A percentile compares a stretch with the other conserved stretches of the same genome.
phyloP scores from a whole-genome alignment of 2,797 vertebrate species.

The Perodicticus potto region DNA sequence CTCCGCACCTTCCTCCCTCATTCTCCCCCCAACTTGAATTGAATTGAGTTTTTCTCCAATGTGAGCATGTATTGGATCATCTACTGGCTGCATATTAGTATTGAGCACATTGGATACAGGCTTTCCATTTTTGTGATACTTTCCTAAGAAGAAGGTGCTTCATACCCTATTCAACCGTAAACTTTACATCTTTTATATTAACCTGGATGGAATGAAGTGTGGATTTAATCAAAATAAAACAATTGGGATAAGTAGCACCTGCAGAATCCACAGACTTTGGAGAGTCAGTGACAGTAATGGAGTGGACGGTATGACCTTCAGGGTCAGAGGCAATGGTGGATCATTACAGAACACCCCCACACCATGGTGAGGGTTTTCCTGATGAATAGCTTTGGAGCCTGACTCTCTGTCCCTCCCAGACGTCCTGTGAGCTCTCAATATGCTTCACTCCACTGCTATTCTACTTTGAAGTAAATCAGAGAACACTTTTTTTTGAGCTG shows the following conservation, averaged over 20 bases:
- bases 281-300: neutral
- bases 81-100: too few relatives aligned
- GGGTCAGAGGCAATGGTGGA: rapidly evolving
- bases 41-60: too few relatives aligned
- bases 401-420: neutral
- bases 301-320: neutral
- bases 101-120: too few relatives aligned
- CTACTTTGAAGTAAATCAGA: neutral
- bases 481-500: neutral
- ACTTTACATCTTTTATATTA: too few relatives aligned
- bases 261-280: neutral
- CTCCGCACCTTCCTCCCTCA: too few relatives aligned
- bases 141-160: too few relatives aligned
- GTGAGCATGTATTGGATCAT: too few relatives aligned
- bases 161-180: too few relatives aligned
- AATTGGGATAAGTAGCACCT: neutral
- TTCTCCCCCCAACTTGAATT: too few relatives aligned
- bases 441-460: neutral
- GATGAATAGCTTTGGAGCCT: neutral
- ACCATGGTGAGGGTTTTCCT: neutral
- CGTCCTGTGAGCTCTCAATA: neutral
- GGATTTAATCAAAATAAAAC: neutral
- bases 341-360: rapidly evolving
- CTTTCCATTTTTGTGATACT: too few relatives aligned
- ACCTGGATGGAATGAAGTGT: neutral